Percentiles rank a stretch among this genome's conserved stretches.
Evolutionary conservation across 1,140 invertebrate genomes (phyloP).

Genomic region (Psix sp.): DNA sequence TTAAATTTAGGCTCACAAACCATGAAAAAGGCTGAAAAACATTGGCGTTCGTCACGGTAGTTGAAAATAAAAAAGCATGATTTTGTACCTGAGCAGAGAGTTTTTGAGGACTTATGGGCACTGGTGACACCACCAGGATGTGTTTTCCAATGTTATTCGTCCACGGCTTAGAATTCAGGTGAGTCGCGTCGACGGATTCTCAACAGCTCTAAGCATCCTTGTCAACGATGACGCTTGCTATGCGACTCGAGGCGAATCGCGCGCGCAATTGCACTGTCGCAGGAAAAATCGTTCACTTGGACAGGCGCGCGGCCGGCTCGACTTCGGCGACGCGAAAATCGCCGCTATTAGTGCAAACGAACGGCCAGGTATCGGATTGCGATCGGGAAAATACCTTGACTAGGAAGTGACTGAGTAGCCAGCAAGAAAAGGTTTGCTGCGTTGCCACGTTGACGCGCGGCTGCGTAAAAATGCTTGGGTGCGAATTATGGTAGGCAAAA

Average conservation of each 20-base stretch:
- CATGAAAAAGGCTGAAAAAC: neutral
- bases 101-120: neutral
- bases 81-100: conserved; percentile 2
- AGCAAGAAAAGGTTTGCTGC: conserved; percentile 69
- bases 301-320: neutral
- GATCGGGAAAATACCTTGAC: conserved; percentile 68
- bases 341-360: conserved; percentile 5
- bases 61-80: neutral
- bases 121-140: conserved; percentile 2
- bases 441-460: conserved; percentile 73
- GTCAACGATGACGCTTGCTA: conserved; percentile 14
- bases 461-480: conserved; percentile 65
- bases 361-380: conserved; percentile 38
- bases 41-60: neutral
- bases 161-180: neutral
- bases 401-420: conserved; percentile 71
- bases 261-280: neutral
- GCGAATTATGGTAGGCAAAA: conserved; percentile 5
- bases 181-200: conserved; percentile 10
- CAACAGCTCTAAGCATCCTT: conserved; percentile 7
- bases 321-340: conserved; percentile 7
- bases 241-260: neutral
- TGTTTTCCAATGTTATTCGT: neutral
- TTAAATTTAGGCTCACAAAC: neutral
- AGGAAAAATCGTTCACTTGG: neutral